A percentile compares a stretch with the other conserved stretches of the same genome.
phyloP scores from a whole-genome alignment of 2,888 invertebrate genomes.

The Eilema sororculum region DNA sequence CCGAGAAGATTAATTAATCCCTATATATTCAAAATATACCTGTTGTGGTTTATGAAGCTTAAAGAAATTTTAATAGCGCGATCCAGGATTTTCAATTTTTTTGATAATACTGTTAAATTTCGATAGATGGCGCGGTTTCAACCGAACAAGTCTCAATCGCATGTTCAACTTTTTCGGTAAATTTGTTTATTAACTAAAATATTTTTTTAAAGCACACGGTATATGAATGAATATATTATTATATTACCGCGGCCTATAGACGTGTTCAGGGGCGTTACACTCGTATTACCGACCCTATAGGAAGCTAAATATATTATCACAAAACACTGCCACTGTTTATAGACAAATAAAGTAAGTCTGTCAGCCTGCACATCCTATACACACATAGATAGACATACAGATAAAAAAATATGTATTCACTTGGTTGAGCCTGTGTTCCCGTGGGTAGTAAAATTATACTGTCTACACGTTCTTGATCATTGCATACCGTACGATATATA shows the following conservation, averaged over 20 bases:
- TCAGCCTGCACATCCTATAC: conserved; percentile 12
- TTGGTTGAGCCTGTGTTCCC: conserved; percentile 1
- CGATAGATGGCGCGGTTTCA: background rate
- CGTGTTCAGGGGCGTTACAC: too few relatives aligned
- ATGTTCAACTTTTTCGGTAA: background rate
- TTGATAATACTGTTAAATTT: background rate
- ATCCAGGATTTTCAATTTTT: background rate
- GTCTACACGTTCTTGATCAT: conserved; percentile 9
- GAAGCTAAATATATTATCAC: background rate
- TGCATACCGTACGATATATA: conserved; percentile 4
- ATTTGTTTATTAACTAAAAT: too few relatives aligned
- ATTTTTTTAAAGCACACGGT: too few relatives aligned
- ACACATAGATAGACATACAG: background rate
- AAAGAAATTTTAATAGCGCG: background rate
- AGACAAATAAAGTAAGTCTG: background rate
- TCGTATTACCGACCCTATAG: too few relatives aligned
- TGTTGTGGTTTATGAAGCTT: too few relatives aligned
- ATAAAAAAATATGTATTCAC: conserved; percentile 7
- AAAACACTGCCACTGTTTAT: conserved; percentile 1
- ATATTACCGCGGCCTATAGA: too few relatives aligned
- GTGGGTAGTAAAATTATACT: conserved; percentile 15
- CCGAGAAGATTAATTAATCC: too few relatives aligned
- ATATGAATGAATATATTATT: too few relatives aligned
- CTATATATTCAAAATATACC: too few relatives aligned
- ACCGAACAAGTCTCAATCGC: background rate